Conservation (phyloP, 2,113 vertebrate species). For the Sander vitreus region DNA sequence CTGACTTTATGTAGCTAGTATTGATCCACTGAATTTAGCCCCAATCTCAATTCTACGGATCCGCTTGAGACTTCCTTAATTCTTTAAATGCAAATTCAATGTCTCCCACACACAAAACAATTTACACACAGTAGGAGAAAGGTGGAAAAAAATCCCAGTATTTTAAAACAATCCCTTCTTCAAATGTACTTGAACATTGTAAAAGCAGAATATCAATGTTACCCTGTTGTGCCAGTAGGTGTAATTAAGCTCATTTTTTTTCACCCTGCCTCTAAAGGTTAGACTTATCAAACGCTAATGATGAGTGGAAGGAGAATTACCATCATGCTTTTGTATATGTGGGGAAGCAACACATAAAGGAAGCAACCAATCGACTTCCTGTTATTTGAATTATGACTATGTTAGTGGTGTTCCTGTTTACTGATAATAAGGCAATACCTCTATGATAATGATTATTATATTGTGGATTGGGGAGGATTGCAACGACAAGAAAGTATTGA, state of each 20-base stretch:
- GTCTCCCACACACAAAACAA: neutral
- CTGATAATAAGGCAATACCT: constrained; percentile 14
- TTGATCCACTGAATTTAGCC: neutral
- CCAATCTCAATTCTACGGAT: neutral
- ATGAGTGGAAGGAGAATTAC: constrained; percentile 64
- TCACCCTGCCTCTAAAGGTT: constrained; percentile 69
- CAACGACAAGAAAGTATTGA: constrained; percentile 1
- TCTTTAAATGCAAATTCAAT: neutral
- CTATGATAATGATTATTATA: constrained; percentile 17
- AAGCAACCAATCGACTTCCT: constrained; percentile 33
- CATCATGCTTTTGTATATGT: constrained; percentile 27
- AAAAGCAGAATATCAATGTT: neutral
- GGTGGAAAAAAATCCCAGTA: neutral
- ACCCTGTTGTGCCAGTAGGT: constrained; percentile 50
- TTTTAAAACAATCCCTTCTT: neutral
- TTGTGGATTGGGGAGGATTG: neutral
- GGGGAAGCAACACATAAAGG: neutral
- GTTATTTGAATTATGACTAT: constrained; percentile 35
- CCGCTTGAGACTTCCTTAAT: neutral
- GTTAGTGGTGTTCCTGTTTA: constrained; percentile 33
- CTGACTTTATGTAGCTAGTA: constrained; percentile 3
- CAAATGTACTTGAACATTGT: constrained; percentile 6
- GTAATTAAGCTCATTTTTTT: constrained; percentile 61
- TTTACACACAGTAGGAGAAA: neutral
- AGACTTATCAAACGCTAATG: constrained; percentile 69